Evolutionary conservation across 1,140 invertebrate genomes (phyloP).

Genomic region (Acromyrmex heyeri): DNA sequence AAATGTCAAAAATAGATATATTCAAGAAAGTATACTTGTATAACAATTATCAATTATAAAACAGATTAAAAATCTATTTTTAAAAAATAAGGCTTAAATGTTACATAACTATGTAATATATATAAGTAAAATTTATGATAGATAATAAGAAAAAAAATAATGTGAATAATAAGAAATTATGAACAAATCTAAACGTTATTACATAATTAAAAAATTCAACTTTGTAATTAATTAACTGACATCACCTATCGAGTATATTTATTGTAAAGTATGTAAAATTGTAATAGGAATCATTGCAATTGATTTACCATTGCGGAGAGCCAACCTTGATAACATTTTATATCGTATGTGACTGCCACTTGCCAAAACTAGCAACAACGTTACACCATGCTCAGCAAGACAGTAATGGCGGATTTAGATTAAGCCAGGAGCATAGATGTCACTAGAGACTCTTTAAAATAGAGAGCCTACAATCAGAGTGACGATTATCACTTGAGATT

Average conservation of each 20-base stretch:
- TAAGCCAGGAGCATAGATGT: too few relatives aligned
- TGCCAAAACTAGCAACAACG: not conserved
- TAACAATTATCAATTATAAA: too few relatives aligned
- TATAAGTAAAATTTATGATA: not conserved
- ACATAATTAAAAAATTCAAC: constrained; percentile 65
- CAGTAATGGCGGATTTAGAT: constrained; percentile 7
- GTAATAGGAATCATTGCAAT: not conserved
- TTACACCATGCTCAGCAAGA: not conserved
- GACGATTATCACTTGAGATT: too few relatives aligned
- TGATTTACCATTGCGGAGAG: constrained; percentile 67
- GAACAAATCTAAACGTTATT: constrained; percentile 36
- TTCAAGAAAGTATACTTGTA: too few relatives aligned
- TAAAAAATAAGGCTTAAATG: not conserved
- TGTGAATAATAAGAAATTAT: not conserved
- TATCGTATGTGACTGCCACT: not conserved
- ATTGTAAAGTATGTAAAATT: not conserved
- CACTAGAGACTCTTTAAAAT: too few relatives aligned
- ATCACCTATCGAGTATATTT: not conserved
- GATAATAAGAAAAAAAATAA: not conserved
- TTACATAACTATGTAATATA: not conserved
- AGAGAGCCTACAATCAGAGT: too few relatives aligned
- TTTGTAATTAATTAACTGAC: not conserved
- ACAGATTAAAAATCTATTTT: too few relatives aligned
- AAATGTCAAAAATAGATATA: too few relatives aligned
- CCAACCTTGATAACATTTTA: constrained; percentile 71